These are phyloP conservation scores for Poecilia wingei DNA, from an alignment of 2,797 vertebrate genomes.

Conservation along the genomic window DNA sequence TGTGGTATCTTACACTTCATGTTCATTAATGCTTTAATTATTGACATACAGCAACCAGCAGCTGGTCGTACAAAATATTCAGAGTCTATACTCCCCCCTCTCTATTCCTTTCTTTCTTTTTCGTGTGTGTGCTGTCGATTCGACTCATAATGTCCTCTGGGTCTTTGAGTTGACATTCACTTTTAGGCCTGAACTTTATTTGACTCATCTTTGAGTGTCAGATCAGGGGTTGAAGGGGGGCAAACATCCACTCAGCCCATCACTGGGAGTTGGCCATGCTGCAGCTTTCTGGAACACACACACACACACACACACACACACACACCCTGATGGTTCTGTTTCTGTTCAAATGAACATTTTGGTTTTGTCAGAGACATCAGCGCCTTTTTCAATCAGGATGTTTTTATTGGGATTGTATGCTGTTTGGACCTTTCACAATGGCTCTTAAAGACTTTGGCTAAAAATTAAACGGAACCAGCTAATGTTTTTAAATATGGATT, in stretches of 20 bases:
- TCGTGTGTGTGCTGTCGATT: conserved; percentile 3
- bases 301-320: too few species aligned
- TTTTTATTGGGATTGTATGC: not conserved
- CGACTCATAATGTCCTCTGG: conserved; percentile 13
- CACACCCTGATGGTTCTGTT: conserved; percentile 2
- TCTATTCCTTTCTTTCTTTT: not conserved
- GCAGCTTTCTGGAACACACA: not conserved
- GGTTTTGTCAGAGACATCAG: not conserved
- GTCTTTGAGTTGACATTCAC: conserved; percentile 24
- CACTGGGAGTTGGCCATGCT: not conserved
- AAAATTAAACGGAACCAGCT: too few species aligned
- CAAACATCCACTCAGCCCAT: conserved; percentile 20
- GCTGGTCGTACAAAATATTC: not conserved
- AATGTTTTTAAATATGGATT: too few species aligned
- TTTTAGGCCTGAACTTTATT: conserved; percentile 42
- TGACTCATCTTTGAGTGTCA: conserved; percentile 31
- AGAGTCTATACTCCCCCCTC: not conserved
- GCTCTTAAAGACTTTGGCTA: too few species aligned
- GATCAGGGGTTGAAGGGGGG: conserved; percentile 20
- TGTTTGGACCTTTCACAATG: too few species aligned
- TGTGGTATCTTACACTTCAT: not conserved
- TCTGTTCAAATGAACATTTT: not conserved
- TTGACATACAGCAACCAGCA: not conserved
- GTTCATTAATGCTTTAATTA: not conserved
- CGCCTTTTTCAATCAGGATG: not conserved